Evolutionary conservation across 1,140 invertebrate species (phyloP).

Genomic region (Whitmania pigra): DNA sequence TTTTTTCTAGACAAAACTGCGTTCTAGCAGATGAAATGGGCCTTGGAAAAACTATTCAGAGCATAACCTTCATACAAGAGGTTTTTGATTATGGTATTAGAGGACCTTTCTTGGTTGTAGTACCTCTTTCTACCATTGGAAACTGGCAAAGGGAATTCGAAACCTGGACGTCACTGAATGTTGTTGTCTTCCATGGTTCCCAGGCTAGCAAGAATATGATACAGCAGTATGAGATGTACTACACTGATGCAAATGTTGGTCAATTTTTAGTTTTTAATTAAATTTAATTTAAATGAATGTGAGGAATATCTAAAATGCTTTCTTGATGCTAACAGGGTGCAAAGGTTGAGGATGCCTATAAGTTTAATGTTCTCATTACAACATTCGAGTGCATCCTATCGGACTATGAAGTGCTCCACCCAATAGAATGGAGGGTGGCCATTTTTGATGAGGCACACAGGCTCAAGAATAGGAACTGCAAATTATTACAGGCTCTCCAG

Average conservation of each 20-base stretch:
- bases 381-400: slow-evolving; percentile 93
- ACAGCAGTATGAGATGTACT: slow-evolving; percentile 96
- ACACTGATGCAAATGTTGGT: slow-evolving; percentile 64
- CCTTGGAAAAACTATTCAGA: slow-evolving; percentile 45
- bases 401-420: slow-evolving; percentile 82
- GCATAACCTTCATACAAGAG: slow-evolving; percentile 49
- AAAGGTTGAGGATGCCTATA: slow-evolving; percentile 75
- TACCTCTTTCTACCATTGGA: slow-evolving; percentile 94
- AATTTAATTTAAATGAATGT: background rate
- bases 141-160: slow-evolving; percentile 99
- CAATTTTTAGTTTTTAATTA: background rate
- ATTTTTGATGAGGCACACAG: slow-evolving; percentile 99
- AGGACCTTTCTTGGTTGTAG: slow-evolving; percentile 96
- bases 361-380: slow-evolving; percentile 92
- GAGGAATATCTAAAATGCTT: background rate
- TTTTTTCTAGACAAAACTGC: slow-evolving; percentile 74
- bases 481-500: slow-evolving; percentile 85
- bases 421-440: slow-evolving; percentile 86
- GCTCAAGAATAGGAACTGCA: slow-evolving; percentile 96
- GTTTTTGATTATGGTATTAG: slow-evolving; percentile 84
- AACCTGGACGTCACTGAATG: slow-evolving; percentile 97
- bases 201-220: slow-evolving; percentile 88
- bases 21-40: slow-evolving; percentile 99
- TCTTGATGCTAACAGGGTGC: slow-evolving; percentile 47
- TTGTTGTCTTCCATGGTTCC: slow-evolving; percentile 88